Base-by-base conservation (phyloP, 2,113 vertebrate genomes). In the Marcusenius ussheri region DNA sequence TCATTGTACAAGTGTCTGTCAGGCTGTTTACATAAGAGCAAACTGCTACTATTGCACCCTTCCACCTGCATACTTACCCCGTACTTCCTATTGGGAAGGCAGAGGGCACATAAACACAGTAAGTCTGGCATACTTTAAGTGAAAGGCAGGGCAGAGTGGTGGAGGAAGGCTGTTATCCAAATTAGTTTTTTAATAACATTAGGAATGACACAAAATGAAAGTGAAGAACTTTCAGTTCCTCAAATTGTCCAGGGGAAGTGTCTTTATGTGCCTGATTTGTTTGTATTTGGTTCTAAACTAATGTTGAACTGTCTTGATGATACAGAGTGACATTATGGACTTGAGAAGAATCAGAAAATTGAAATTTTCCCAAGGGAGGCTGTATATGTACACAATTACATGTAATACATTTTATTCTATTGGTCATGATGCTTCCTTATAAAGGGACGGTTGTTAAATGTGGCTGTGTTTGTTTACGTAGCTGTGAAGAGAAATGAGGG, bases 21-120 rank as follows among this genome's bases (percentile, higher is more conserved):
- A 46, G 53, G 5, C 9, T 92, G 91, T 94, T 93, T 93, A 91
- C 47, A 11, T 21, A 62, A 19, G 89, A 90, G 92, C 95, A 95
- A 95, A 95, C 93, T 96, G 94, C 88, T n/a, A 58, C 92, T 35
- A 27, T 90, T 58, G 83, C 90, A 92, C 91, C 92, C 90, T 91
- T 93, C 88, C 90, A 91, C 89, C 89, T 91, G 92, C 90, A 92
- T 89, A 91, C 74, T 89, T 84, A 91, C 90, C 87, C 84, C 70
- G 0, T 88, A 89, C 91, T 91, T 92, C 95, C 94, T 91, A 90
- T 94, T 91, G 93, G 91, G 93, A 91, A 86, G 88, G 35, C 35
- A 84, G 15, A 66, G 50, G 89, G 87, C 17, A 0, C 74, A 80
- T 42, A 80, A 42, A 80, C 74, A 80, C 15, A 80, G 31, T 13